Percentiles rank a stretch among this genome's conserved stretches.
Conservation (phyloP, 2,797 vertebrate species). For the Tauraco hartlaubi region DNA sequence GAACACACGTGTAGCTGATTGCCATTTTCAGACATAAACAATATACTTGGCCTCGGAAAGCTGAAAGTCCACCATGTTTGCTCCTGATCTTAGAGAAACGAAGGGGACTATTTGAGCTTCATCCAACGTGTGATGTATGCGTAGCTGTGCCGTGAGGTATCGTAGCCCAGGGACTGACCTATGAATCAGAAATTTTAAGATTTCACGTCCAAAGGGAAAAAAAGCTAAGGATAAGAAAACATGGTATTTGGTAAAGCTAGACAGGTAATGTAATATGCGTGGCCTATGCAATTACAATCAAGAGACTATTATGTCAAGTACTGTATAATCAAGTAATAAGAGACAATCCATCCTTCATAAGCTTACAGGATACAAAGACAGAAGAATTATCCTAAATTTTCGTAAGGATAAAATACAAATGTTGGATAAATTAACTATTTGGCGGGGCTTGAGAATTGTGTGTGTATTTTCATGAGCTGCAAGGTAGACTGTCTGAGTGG, state of each 20-base stretch:
- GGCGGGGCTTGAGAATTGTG: background rate
- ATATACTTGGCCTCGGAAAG: background rate
- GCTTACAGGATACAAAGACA: background rate
- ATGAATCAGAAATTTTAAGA: background rate
- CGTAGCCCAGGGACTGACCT: background rate
- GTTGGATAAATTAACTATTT: background rate
- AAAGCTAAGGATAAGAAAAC: background rate
- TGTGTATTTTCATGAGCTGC: background rate
- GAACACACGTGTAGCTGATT: background rate
- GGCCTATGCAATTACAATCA: slow-evolving; percentile 22
- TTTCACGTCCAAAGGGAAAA: background rate
- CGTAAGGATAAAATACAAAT: background rate
- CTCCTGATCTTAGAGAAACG: background rate
- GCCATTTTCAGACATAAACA: background rate
- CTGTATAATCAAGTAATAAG: slow-evolving; percentile 9
- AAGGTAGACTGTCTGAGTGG: background rate
- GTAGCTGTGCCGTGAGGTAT: background rate
- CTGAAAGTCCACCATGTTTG: background rate
- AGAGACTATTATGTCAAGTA: background rate
- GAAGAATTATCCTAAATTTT: background rate
- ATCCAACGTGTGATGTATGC: fast-evolving
- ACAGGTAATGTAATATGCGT: slow-evolving; percentile 15
- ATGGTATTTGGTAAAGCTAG: background rate
- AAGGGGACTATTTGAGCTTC: background rate
- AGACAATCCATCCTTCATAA: background rate